phyloP scores from a whole-genome alignment of 2,113 vertebrate genomes.

The Ramphastos sulfuratus region DNA sequence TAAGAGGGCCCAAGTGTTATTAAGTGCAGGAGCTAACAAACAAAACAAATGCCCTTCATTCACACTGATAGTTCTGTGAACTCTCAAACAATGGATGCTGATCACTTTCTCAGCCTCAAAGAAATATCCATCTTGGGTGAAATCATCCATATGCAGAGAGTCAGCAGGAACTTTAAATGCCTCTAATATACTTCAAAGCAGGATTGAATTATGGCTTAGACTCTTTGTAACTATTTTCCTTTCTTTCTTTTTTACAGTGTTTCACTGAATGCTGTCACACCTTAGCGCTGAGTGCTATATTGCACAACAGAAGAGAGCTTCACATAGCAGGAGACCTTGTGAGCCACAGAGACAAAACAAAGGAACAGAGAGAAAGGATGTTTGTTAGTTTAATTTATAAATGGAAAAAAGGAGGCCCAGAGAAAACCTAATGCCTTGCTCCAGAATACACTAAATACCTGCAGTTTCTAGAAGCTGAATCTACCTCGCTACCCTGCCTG shows the following conservation, averaged over 20 bases:
- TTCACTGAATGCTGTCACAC: background rate
- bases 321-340: background rate
- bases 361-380: background rate
- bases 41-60: background rate
- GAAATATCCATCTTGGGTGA: background rate
- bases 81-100: background rate
- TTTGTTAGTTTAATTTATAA: background rate
- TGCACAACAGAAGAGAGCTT: background rate
- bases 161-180: background rate
- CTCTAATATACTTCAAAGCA: background rate
- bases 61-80: background rate
- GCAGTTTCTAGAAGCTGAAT: background rate
- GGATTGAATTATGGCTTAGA: background rate
- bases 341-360: background rate
- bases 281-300: fast-evolving
- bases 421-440: background rate
- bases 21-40: background rate
- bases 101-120: background rate
- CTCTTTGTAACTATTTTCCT: background rate
- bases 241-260: background rate
- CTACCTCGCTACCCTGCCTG: background rate
- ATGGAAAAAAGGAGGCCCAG: background rate
- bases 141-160: background rate
- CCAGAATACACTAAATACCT: background rate
- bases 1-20: background rate